Base-by-base conservation (phyloP, 2,888 invertebrate species). In the Cantharis nigra region DNA sequence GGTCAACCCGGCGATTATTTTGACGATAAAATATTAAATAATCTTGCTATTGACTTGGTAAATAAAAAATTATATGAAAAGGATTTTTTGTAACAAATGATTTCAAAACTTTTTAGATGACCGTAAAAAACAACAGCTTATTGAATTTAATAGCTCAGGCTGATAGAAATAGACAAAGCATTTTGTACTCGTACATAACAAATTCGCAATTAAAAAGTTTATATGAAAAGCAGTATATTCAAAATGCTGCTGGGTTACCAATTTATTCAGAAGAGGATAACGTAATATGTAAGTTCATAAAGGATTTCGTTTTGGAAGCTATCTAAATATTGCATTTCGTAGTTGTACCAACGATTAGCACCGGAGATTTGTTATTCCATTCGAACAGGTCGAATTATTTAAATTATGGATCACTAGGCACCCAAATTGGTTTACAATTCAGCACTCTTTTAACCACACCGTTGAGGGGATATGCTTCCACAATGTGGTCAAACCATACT, bases 21-120 rank as follows among this genome's bases (percentile, higher is more conserved):
- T 96, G 82, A 96, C 96, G 72, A 78, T 16, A 64, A 75, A 49
- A 75, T 75, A 7, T 64, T 78, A 9, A 72, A 78, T 14, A 63
- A 75, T 49, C 23, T 74, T 23, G 69, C 63, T 20, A 20, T 69
- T 11, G 72, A 76, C 28, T 69, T 72, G 72, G 76, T 76, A 72
- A 71, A n/a, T 2, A n/a, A 49, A n/a, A n/a, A n/a, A 49, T 20
- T 20, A 20, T 62, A 71, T 30, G 16, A 10, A 63, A 64, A 20
- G n/a, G 3, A 10, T 63, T 11, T 70, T 16, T 20, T 28, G 16
- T 23, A 23, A 9, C 23, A 67, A 23, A 11, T 67, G n/a, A 3
- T 23, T n/a, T 18, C 4, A 13, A 67, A 4, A 67, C 23, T 7
- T 76, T 75, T 69, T 10, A 76, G 76, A 18, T 69, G 14, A 71